Percentiles rank a stretch among this genome's conserved stretches.
Conservation (phyloP, 2,797 vertebrate genomes). For the Scyliorhinus canicula region DNA sequence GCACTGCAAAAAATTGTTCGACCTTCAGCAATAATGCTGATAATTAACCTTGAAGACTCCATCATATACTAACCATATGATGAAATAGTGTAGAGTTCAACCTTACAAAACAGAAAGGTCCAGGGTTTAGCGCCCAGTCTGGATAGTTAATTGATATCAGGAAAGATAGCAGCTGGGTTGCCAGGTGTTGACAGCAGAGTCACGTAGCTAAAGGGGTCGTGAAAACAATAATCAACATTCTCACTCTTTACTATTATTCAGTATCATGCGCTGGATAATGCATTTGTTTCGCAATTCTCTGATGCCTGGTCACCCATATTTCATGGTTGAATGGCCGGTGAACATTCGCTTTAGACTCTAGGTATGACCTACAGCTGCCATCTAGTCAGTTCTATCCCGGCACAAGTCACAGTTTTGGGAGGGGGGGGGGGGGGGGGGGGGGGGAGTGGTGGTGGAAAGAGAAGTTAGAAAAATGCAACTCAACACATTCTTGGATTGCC, state of each 20-base stretch:
- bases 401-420: background rate
- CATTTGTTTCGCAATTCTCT: background rate
- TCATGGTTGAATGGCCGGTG: background rate
- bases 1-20: background rate
- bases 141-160: background rate
- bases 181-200: background rate
- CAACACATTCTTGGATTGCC: background rate
- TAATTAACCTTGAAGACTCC: background rate
- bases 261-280: background rate
- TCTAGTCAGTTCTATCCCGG: background rate
- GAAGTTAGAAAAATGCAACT: background rate
- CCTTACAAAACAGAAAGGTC: background rate
- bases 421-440: background rate
- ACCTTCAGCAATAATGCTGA: background rate
- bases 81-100: background rate
- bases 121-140: background rate
- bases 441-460: background rate
- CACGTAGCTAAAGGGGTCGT: background rate
- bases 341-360: background rate
- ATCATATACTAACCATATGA: background rate
- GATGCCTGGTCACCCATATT: background rate
- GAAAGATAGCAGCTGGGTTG: background rate
- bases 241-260: background rate
- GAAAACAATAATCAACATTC: background rate
- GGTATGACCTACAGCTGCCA: background rate